phyloP scores from a whole-genome alignment of 2,113 vertebrate species.

The Entomyzon cyanotis region DNA sequence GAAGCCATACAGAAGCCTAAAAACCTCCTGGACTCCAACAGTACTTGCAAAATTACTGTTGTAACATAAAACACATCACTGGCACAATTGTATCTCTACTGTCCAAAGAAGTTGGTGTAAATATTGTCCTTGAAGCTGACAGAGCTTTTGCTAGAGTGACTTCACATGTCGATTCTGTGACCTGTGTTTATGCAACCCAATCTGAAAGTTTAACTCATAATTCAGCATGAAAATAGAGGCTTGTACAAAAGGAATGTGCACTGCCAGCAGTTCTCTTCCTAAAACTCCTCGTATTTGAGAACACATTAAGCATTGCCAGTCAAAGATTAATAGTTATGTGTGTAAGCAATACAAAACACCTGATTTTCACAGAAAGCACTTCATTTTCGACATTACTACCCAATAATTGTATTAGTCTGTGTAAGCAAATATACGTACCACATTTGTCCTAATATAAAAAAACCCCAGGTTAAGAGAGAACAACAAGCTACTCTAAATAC shows the following conservation, averaged over 20 bases:
- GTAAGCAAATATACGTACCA: neutral
- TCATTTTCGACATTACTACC: neutral
- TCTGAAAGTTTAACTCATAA: conserved; percentile 5
- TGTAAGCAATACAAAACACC: neutral
- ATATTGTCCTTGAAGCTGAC: neutral
- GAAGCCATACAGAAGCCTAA: neutral
- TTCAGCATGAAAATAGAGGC: conserved; percentile 10
- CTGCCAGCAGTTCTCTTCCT: conserved; percentile 5
- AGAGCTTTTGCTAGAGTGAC: neutral
- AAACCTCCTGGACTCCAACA: neutral
- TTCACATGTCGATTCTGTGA: neutral
- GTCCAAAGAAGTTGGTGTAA: neutral
- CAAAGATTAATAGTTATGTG: neutral
- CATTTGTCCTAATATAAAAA: neutral
- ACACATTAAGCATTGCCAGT: neutral
- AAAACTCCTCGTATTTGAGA: neutral
- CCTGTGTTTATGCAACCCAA: conserved; percentile 9
- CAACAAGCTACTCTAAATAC: neutral
- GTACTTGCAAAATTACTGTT: neutral
- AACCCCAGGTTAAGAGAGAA: neutral
- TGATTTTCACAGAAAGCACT: neutral
- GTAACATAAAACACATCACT: neutral
- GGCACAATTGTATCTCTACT: neutral
- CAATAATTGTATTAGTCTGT: neutral
- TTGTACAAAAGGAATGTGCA: conserved; percentile 20